Percentiles rank a stretch among this genome's conserved stretches.
phyloP scores from a whole-genome alignment of 2,113 vertebrate species.

The Hyla sarda region DNA sequence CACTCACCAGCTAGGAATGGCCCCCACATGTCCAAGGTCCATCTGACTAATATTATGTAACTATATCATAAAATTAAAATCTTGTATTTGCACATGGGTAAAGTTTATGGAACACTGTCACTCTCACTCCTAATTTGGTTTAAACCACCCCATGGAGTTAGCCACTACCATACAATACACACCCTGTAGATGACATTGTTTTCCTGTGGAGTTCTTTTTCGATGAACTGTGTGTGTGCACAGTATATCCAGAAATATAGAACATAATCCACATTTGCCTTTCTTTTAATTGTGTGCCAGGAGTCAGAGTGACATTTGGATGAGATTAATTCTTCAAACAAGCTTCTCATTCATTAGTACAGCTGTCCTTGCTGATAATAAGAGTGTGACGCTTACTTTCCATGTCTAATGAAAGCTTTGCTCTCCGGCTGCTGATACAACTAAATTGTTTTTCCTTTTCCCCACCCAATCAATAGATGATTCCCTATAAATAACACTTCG shows the following conservation, averaged over 20 bases:
- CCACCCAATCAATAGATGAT: constrained; percentile 54
- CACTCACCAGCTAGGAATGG: no score
- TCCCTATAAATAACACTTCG: constrained; percentile 52
- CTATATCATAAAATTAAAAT: background rate
- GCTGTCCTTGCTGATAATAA: constrained; percentile 55
- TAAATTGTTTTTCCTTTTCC: constrained; percentile 52
- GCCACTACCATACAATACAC: background rate
- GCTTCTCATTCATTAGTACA: constrained; percentile 50
- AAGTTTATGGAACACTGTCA: background rate
- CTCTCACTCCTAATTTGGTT: background rate
- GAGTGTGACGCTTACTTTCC: constrained; percentile 51
- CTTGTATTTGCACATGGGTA: background rate
- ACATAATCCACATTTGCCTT: background rate
- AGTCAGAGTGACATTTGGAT: constrained; percentile 52
- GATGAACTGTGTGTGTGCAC: background rate
- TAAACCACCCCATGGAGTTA: background rate
- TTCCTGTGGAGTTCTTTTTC: background rate
- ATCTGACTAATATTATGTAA: background rate
- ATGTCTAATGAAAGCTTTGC: constrained; percentile 47
- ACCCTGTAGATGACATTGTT: background rate
- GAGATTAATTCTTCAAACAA: constrained; percentile 60
- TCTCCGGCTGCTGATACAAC: constrained; percentile 50
- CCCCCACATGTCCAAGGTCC: background rate
- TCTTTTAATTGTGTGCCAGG: constrained; percentile 2
- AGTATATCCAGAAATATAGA: background rate